A percentile compares a stretch with the other conserved stretches of the same genome.
phyloP scores from a whole-genome alignment of 2,113 vertebrate species.

The Rhinogobius similis region DNA sequence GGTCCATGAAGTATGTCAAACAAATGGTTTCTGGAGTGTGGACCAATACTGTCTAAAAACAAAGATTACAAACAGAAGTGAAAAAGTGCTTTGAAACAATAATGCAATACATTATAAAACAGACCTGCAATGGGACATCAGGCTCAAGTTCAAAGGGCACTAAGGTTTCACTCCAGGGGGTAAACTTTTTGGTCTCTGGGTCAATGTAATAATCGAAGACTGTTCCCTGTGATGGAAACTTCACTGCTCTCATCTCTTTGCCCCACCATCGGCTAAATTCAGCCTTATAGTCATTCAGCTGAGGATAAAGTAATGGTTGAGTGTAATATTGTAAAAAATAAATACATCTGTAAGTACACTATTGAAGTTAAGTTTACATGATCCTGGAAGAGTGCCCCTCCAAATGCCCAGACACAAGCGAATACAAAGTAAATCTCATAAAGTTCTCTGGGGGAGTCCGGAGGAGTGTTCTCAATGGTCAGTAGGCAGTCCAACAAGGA shows the following conservation, averaged over 20 bases:
- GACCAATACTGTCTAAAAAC: slow-evolving; percentile 68
- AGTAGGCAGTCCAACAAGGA: slow-evolving; percentile 82
- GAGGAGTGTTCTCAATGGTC: slow-evolving; percentile 81
- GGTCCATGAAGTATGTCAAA: slow-evolving; percentile 74
- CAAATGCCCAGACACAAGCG: slow-evolving; percentile 82
- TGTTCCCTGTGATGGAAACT: slow-evolving; percentile 81
- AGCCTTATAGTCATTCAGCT: slow-evolving; percentile 81
- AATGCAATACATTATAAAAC: not conserved
- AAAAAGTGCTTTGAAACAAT: not conserved
- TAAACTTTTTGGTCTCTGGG: slow-evolving; percentile 81
- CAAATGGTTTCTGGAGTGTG: slow-evolving; percentile 71
- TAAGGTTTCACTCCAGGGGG: slow-evolving; percentile 77
- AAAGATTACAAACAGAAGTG: not conserved
- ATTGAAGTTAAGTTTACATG: slow-evolving; percentile 69
- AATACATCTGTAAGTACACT: not conserved
- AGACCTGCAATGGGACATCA: slow-evolving; percentile 75
- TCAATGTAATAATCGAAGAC: slow-evolving; percentile 88
- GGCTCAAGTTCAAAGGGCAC: slow-evolving; percentile 75
- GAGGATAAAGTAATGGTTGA: not conserved
- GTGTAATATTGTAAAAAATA: not conserved
- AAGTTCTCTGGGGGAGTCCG: slow-evolving; percentile 81
- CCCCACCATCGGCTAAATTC: slow-evolving; percentile 86
- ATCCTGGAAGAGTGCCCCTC: slow-evolving; percentile 83
- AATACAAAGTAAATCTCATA: slow-evolving; percentile 85
- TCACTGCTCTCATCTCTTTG: slow-evolving; percentile 84